Evolutionary conservation across 2,888 invertebrate genomes (phyloP).

Genomic region (Leptopterna dolabrata): DNA sequence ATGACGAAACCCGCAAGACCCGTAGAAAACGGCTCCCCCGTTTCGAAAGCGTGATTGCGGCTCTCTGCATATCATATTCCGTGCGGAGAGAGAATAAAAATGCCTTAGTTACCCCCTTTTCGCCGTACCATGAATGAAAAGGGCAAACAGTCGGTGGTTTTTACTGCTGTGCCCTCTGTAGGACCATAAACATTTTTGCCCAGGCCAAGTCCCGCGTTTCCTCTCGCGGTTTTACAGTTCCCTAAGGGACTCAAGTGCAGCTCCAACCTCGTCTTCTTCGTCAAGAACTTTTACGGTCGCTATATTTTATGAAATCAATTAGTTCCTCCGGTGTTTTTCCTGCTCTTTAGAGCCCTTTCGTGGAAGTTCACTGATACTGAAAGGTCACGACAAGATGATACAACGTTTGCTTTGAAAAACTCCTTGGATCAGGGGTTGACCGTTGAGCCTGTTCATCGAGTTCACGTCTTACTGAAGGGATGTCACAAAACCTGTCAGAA

Average conservation of each 20-base stretch:
- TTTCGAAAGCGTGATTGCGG: neutral
- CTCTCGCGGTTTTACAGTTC: neutral
- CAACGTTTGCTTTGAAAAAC: neutral
- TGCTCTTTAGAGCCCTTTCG: neutral
- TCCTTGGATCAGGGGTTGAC: neutral
- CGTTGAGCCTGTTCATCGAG: neutral
- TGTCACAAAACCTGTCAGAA: no score
- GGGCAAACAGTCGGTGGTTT: neutral
- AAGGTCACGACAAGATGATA: neutral
- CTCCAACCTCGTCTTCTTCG: neutral
- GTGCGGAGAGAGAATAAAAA: slow-evolving; percentile 20
- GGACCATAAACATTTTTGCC: neutral
- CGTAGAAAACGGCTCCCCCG: neutral
- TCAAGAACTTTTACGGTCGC: slow-evolving; percentile 3
- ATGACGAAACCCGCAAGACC: neutral
- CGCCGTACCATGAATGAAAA: neutral
- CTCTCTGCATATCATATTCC: slow-evolving; percentile 35
- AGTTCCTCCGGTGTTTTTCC: neutral
- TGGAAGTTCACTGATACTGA: neutral
- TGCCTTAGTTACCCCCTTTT: slow-evolving; percentile 23
- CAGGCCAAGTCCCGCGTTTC: neutral
- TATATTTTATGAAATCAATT: neutral
- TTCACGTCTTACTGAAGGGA: slow-evolving; percentile 8
- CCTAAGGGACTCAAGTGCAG: slow-evolving; percentile 2
- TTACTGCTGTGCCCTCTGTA: slow-evolving; percentile 3